Base-by-base conservation (phyloP, 1,140 invertebrate species). In the Anoplolepis gracilipes region DNA sequence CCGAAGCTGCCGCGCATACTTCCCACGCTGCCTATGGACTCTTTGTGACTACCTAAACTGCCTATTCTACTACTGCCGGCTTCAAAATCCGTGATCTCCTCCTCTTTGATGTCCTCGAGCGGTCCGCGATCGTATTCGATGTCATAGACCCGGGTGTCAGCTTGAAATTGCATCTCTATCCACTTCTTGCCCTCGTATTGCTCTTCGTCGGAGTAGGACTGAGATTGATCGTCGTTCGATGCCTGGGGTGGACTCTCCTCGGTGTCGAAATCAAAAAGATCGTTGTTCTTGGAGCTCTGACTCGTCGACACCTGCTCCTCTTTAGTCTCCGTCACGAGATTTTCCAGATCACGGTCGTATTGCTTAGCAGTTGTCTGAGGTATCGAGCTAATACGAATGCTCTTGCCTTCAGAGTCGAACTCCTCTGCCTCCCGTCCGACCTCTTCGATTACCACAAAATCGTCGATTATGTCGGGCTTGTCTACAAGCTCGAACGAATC, bases 41-140 rank as follows among this genome's bases (percentile, higher is more conserved):
- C 97, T 92, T 97, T 98, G 90, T 97, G 97, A 64, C 97, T 98
- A 84, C 97, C 97, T 89, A 98, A 95, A 93, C 97, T 97, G 30
- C 97, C 97, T 76, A 98, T 97, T 90, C 96, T 95, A 90, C 96
- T 97, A 64, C 97, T 97, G 67, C 97, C 97, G 10, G 97, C 97
- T 93, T 98, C 97, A 88, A 98, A 97, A 92, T 98, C 97, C 46
- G 97, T 97, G 86, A 97, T 95, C 93, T 98, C 98, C 93, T 98
- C 97, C 94, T 98, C 98, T 94, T 98, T 98, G 65, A 98, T 98
- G 91, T 98, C 98, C 95, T 98, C 98, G 33, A 98, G 93, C n/a
- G 97, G 97, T 22, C 97, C 97, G 77, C 97, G 95, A 77, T 96
- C 96, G 85, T 96, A 96, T 57, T 96, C 96, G 87, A 96, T 95